Evolutionary conservation across 2,113 vertebrate species (phyloP), one percentile per base, ranked within the genome.

Genomic region (Phaetusa simplex): DNA sequence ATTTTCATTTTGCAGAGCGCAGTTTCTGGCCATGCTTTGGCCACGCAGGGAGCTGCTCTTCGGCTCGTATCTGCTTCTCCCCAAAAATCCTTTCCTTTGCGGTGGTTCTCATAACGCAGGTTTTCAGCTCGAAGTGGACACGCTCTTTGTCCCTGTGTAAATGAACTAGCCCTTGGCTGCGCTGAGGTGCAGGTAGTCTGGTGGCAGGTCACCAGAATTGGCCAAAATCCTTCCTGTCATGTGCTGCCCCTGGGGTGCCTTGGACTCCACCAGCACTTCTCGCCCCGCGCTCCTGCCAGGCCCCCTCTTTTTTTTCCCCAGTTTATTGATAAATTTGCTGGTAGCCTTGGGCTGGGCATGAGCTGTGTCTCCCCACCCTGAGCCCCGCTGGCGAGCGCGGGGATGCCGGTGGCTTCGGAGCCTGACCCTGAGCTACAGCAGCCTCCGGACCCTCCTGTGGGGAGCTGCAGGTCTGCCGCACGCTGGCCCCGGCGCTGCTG

Each of bases 401-500:
- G 40, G 58, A 7, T 29, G 43, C 36, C 26, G 1, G 1, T 3
- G 3, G 42, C 81, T 16, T 27, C 0, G 1, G 34, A 24, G 27
- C 52, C 66, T 29, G 43, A 14, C 27, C 52, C 59, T 2, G 45
- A 34, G 38, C 13, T 9, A 5, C 45, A 27, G 34, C 67, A 40
- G 34, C 45, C 20, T 14, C 52, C 4, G 4, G 15, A 4, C 16
- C 8, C 19, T 12, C 38, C 5, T 1, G 11, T 38, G 9, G 17
- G 90, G 43, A 58, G n/a, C 78, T 59, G 38, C 26, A 12, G 73
- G 7, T 52, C 53, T 43, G 56, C 65, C 47, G 8, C 3, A 1
- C 3, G 3, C 62, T 0, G 1, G 42, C 55, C 34, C n/a, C 0
- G 1, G 30, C 1, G 6, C 43, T 29, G n/a, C 71, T 23, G 50